Percentiles rank a stretch among this genome's conserved stretches.
phyloP scores from a whole-genome alignment of 2,888 invertebrate genomes.

The Drosophila nr. fundita region DNA sequence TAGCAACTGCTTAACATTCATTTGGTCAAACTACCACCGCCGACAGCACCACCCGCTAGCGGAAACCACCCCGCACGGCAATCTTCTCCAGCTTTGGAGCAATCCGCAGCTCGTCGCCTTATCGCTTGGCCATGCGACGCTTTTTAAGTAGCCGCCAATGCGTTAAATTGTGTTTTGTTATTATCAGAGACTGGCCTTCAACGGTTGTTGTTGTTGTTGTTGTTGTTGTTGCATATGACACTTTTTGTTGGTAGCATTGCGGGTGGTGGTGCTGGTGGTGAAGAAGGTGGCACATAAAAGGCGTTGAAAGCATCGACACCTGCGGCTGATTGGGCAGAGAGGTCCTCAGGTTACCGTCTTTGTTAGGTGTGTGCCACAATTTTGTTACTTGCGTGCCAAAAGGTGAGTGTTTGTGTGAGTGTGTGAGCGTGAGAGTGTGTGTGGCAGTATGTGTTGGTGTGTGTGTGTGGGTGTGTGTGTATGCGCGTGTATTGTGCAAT shows the following conservation, averaged over 20 bases:
- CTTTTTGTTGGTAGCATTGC: conserved; percentile 35
- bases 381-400: conserved; percentile 44
- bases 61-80: conserved; percentile 26
- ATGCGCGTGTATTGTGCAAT: conserved; percentile 69
- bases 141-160: conserved; percentile 79
- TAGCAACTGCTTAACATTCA: conserved; percentile 71
- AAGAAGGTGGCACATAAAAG: conserved; percentile 51
- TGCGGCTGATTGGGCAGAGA: conserved; percentile 58
- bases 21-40: conserved; percentile 61
- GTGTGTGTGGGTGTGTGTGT: conserved; percentile 17
- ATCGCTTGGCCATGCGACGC: conserved; percentile 77
- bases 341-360: conserved; percentile 38
- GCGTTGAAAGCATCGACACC: conserved; percentile 75
- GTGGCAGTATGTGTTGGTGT: not conserved
- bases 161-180: conserved; percentile 76
- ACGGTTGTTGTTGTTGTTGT: conserved; percentile 28
- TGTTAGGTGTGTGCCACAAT: conserved; percentile 42
- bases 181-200: conserved; percentile 61
- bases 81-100: conserved; percentile 32
- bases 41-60: not conserved
- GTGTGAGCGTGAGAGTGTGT: not conserved
- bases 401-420: conserved; percentile 8
- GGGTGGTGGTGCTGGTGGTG: not conserved
- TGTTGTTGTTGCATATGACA: conserved; percentile 67
- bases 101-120: conserved; percentile 44